Conservation (phyloP, 2,888 invertebrate genomes). For the Scaptomyza caliginosa region DNA sequence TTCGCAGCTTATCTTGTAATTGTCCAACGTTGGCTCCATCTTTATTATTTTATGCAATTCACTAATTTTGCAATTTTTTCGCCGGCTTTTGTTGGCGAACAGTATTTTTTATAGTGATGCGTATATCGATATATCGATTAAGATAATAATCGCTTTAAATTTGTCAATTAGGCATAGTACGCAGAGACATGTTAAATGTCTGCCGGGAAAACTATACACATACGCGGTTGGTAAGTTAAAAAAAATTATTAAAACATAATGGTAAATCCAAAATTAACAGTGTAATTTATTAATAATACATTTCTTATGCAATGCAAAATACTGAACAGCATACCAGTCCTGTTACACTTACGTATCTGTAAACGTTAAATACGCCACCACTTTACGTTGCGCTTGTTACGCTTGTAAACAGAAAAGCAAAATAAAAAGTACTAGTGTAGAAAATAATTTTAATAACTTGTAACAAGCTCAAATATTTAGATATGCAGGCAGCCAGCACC, state of each 20-base stretch:
- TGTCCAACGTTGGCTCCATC: constrained; percentile 80
- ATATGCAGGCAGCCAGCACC: constrained; percentile 23
- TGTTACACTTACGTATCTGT: constrained; percentile 2
- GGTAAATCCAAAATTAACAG: not conserved
- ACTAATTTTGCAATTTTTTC: constrained; percentile 48
- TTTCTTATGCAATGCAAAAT: not conserved
- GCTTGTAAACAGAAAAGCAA: constrained; percentile 30
- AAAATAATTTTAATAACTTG: not conserved
- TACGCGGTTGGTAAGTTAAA: too few relatives aligned
- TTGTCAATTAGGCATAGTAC: not conserved
- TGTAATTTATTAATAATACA: not conserved
- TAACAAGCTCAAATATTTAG: not conserved
- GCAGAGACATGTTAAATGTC: not conserved
- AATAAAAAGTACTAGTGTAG: not conserved
- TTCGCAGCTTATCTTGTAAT: constrained; percentile 92
- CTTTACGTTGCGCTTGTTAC: constrained; percentile 20
- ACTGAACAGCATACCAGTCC: constrained; percentile 11
- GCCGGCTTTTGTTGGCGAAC: constrained; percentile 36
- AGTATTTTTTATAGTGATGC: constrained; percentile 22
- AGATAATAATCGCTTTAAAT: not conserved
- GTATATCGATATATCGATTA: constrained; percentile 26
- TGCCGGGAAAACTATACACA: too few relatives aligned
- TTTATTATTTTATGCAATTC: constrained; percentile 3
- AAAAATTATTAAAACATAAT: too few relatives aligned
- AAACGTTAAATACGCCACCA: not conserved